Percentiles rank a stretch among this genome's conserved stretches.
These are phyloP conservation scores for Corynorhinus townsendii DNA, from an alignment of 2,113 vertebrate genomes.

Conservation along the genomic window DNA sequence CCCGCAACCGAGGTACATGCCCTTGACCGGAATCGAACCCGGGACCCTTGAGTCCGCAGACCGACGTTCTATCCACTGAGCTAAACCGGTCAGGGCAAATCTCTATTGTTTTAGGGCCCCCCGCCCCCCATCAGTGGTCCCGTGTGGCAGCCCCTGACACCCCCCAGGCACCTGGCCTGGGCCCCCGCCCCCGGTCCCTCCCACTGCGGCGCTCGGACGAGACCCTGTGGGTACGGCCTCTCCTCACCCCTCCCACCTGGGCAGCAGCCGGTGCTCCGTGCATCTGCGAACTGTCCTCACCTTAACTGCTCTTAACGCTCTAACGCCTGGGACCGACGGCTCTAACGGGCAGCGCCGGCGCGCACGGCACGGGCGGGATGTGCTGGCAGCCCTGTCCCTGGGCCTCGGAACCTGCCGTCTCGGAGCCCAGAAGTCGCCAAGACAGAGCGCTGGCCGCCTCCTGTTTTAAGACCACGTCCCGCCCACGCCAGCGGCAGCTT, in stretches of 20 bases:
- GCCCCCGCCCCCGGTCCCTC: too few relatives aligned
- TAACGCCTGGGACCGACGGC: slow-evolving; percentile 75
- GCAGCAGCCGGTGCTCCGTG: slow-evolving; percentile 9
- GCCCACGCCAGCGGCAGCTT: not conserved
- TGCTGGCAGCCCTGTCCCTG: too few relatives aligned
- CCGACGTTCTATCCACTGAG: too few relatives aligned
- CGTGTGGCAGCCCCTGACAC: rapidly evolving
- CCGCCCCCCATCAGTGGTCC: not conserved
- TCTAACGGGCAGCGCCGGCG: slow-evolving; percentile 69
- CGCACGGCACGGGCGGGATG: too few relatives aligned
- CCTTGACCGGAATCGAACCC: too few relatives aligned
- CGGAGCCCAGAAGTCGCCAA: not conserved
- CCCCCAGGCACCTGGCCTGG: rapidly evolving
- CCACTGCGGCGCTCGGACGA: too few relatives aligned
- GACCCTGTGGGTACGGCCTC: rapidly evolving
- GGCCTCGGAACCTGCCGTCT: too few relatives aligned
- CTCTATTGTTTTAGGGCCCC: not conserved
- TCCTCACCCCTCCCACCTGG: slow-evolving; percentile 30
- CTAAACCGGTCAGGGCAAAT: too few relatives aligned
- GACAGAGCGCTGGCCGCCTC: not conserved
- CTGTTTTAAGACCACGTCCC: not conserved
- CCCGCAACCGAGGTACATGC: too few relatives aligned
- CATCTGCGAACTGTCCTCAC: slow-evolving; percentile 79
- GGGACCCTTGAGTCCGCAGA: too few relatives aligned
- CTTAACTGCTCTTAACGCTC: slow-evolving; percentile 80